Conservation (phyloP, 1,140 invertebrate genomes). For the Zaprionus lachaisei region DNA sequence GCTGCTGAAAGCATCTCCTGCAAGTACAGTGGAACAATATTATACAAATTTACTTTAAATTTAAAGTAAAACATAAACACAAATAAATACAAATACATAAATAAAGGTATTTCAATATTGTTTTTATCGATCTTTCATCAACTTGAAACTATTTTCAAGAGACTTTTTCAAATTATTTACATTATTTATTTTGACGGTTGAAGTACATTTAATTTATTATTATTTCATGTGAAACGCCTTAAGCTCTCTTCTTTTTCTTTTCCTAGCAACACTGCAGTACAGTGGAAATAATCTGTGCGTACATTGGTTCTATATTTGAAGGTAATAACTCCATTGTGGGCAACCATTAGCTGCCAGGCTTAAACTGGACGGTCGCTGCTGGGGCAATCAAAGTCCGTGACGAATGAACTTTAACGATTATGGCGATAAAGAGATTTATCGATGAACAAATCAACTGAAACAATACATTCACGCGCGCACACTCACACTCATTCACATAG, state of each 20-base stretch:
- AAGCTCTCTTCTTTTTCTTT: too few species aligned
- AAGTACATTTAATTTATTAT: neutral
- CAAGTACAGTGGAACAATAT: slow-evolving; percentile 32
- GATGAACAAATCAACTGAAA: slow-evolving; percentile 73
- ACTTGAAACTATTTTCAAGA: too few species aligned
- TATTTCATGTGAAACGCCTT: neutral
- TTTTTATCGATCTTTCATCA: neutral
- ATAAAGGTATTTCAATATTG: neutral
- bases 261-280: neutral
- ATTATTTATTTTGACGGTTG: neutral
- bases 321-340: slow-evolving; percentile 25
- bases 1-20: neutral
- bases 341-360: slow-evolving; percentile 18
- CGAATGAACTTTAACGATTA: slow-evolving; percentile 80
- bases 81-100: too few species aligned
- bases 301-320: neutral
- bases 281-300: neutral
- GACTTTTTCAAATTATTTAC: too few species aligned
- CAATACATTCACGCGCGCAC: slow-evolving; percentile 52
- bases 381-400: slow-evolving; percentile 72
- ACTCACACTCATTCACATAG: slow-evolving; percentile 11
- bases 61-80: neutral
- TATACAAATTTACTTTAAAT: neutral
- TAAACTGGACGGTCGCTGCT: slow-evolving; percentile 29
- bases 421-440: slow-evolving; percentile 82